phyloP scores from a whole-genome alignment of 2,797 vertebrate species.

The Neomorphus geoffroyi region DNA sequence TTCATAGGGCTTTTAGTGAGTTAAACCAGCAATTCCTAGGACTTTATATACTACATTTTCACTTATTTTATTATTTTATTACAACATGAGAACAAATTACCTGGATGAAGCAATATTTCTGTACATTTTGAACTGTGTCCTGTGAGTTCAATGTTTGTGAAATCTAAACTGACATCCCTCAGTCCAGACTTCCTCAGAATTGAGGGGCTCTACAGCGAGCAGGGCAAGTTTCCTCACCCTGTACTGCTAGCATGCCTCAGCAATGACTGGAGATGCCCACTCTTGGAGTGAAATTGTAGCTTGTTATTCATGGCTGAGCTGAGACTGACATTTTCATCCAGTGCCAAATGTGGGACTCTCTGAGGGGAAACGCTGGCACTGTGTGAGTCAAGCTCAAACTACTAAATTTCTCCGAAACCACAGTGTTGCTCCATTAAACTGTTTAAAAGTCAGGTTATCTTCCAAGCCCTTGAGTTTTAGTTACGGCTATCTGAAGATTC shows the following conservation, averaged over 20 bases:
- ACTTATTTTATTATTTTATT: neutral
- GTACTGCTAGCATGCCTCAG: neutral
- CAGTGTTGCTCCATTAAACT: neutral
- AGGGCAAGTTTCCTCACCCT: neutral
- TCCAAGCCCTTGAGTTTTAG: conserved; percentile 25
- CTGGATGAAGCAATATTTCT: neutral
- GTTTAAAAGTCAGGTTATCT: conserved; percentile 29
- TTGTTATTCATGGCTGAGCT: conserved; percentile 2
- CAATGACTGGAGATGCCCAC: neutral
- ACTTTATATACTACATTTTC: neutral
- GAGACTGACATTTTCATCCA: neutral
- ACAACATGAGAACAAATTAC: neutral
- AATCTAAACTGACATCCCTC: neutral
- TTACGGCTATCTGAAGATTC: conserved; percentile 36
- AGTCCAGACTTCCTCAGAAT: neutral
- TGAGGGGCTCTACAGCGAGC: neutral
- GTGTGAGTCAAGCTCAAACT: neutral
- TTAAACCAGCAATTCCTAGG: neutral
- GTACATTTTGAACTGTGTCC: neutral
- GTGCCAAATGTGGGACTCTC: neutral
- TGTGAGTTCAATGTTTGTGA: neutral
- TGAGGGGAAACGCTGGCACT: neutral
- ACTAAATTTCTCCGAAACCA: neutral
- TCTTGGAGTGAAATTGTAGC: neutral
- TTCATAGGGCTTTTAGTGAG: neutral